Base-by-base conservation (phyloP, 2,888 invertebrate species). In the Ctena decussata region DNA sequence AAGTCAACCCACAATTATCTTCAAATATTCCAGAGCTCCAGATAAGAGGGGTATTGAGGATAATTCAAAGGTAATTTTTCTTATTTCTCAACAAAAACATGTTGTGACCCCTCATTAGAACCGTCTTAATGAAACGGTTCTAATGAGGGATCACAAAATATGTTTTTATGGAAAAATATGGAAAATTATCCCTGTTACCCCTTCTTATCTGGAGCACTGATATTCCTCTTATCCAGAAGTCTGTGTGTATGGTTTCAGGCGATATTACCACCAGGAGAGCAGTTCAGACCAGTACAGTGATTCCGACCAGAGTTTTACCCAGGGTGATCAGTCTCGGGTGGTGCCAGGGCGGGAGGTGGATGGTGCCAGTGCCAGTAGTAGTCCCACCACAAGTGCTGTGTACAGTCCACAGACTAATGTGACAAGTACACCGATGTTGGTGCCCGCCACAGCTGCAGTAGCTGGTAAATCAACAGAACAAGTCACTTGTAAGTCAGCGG, bases 301-400 rank as follows among this genome's bases (percentile, higher is more conserved):
- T 81, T 93, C 93, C 0, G 94, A 94, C 83, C 92, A 92, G 44
- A 92, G 92, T 82, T 91, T 90, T 76, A 85, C 78, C 81, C 82
- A 81, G 1, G 85, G 85, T 75, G 76, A 44, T 27, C 80, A 79
- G 72, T 81, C 87, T 1, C 80, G 89, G 21, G 80, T 85, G 27
- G 71, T 88, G 2, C 86, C 82, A 15, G 83, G 91, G 60, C 82
- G 90, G 30, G 89, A 90, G 77, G 87, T 94, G 27, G 95, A 95
- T 53, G 94, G 94, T 18, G 94, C 93, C 65, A 95, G 94, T 82
- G 92, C 91, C 24, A 92, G 92, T 71, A 92, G 94, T 70, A 93
- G 94, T 86, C 94, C 94, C 0, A 87, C 89, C 3, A 89, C 91
- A 11, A 92, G 93, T 84, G 85, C 87, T 53, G 85, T 83, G 49